Percentiles rank a stretch among this genome's conserved stretches.
Evolutionary conservation across 2,888 invertebrate genomes (phyloP).

Genomic region (Tiliacea citrago): DNA sequence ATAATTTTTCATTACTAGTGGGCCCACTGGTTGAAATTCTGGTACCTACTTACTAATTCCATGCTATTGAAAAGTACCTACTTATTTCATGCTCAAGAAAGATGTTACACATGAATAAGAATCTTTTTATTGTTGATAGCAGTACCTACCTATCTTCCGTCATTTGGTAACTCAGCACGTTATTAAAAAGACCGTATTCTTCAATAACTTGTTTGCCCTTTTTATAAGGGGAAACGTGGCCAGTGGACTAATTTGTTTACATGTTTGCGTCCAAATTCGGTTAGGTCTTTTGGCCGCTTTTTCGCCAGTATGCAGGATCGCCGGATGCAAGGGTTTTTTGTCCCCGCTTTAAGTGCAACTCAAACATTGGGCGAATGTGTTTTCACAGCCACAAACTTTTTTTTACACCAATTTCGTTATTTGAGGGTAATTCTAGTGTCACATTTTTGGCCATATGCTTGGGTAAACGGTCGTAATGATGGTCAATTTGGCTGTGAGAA

Average conservation of each 20-base stretch:
- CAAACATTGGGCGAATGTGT: conserved; percentile 78
- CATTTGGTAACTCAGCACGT: conserved; percentile 16
- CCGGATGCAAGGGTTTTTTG: conserved; percentile 82
- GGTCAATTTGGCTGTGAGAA: conserved; percentile 23
- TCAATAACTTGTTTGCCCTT: conserved; percentile 48
- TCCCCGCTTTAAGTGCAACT: conserved; percentile 79
- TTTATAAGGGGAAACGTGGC: conserved; percentile 41
- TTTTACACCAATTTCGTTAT: conserved; percentile 66
- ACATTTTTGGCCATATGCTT: conserved; percentile 63
- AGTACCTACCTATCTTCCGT: background rate
- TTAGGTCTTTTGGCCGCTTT: conserved; percentile 83
- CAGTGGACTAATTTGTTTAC: conserved; percentile 63
- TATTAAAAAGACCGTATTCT: conserved; percentile 31
- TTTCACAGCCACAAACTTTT: conserved; percentile 69
- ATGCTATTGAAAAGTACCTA: no score
- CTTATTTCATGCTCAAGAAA: no score
- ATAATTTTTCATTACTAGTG: no score
- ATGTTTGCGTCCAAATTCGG: conserved; percentile 82
- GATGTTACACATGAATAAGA: background rate
- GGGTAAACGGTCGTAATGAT: conserved; percentile 50
- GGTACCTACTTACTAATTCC: no score
- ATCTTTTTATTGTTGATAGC: background rate
- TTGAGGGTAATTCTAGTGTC: conserved; percentile 58
- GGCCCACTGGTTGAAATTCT: no score
- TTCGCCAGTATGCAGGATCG: conserved; percentile 80